Base-by-base conservation (phyloP, 2,113 vertebrate genomes). In the Tonatia bakeri region DNA sequence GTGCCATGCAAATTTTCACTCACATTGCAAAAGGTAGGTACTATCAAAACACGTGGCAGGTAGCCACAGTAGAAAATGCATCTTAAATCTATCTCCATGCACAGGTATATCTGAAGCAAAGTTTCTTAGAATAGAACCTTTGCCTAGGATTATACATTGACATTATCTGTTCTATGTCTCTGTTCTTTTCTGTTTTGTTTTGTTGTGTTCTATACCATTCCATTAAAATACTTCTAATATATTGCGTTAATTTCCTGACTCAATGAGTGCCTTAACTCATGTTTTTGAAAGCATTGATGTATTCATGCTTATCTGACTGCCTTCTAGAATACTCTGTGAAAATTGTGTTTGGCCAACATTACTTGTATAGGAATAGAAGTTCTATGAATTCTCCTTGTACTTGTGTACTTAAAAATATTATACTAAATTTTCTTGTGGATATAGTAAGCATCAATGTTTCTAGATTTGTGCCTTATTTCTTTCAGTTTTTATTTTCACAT, bases 1-100 rank as follows among this genome's bases (percentile, higher is more conserved):
- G 40, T 80, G 13, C 76, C 97, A 97, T 69, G 94, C 73, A 98
- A 98, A 98, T 96, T 96, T 79, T 81, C 96, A 95, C 3, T 20
- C 84, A 90, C 9, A 5, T 94, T 92, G 24, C 86, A 54, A 84
- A 95, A 97, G n/a, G 43, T 40, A 90, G 59, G 73, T 79, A 65
- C 15, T 90, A 76, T 94, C 92, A 90, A 96, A 96, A 91, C 73
- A 90, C 64, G 69, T 72, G 94, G 19, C 73, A 56, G n/a, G 72
- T 72, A 76, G 20, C 59, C 56, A 64, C 8, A 54, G 45, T 43
- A 85, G 81, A 91, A 90, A 85, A 73, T 31, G 61, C 1, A 19
- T 76, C 9, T 43, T n/a, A 2, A 33, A 26, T 67, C n/a, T 65
- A 20, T 95, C 77, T 92, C n/a, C 1, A 7, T 91, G 54, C 38